Evolutionary conservation across 2,113 vertebrate species (phyloP), one percentile per base, ranked within the genome.

Genomic region (Saccopteryx leptura): DNA sequence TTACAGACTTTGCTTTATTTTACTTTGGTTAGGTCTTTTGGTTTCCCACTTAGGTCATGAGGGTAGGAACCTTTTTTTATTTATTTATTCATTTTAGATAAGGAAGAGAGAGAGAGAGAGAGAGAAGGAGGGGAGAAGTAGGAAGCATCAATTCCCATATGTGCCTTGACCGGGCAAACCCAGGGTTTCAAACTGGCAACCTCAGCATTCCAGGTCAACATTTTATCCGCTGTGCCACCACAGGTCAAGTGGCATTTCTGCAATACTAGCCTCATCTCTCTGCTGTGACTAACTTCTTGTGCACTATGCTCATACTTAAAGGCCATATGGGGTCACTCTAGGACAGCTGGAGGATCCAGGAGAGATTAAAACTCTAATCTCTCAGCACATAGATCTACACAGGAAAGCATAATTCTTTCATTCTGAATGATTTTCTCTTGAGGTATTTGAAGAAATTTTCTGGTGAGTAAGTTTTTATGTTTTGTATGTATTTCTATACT

Each of bases 401-500:
- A 61, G 7, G 4, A 46, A 75, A 75, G 39, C 17, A 31, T 13
- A 50, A 4, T 68, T 82, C 10, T 66, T 75, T 91, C 23, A 69
- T 76, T 92, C 61, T 74, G n/a, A 86, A 78, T 74, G 46, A 4
- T 86, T 89, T 93, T n/a, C 28, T 90, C 15, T 88, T 58, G n/a
- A 78, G 66, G 88, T 85, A 80, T 80, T 88, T 94, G 33, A 91
- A 46, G 61, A 91, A 87, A 83, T 1, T 61, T 85, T 85, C 50
- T 39, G 8, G 13, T 80, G 52, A 82, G 21, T 78, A 74, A 46
- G 60, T 84, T 88, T 81, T 83, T 71, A 65, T 69, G 48, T 17
- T 48, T 79, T 61, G 66, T n/a, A 46, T 9, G 50, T 81, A 88
- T 78, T 84, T 68, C n/a, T 15, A 84, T 60, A n/a, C 1, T 7